Base-by-base conservation (phyloP, 2,113 vertebrate species). In the Eptesicus fuscus region DNA sequence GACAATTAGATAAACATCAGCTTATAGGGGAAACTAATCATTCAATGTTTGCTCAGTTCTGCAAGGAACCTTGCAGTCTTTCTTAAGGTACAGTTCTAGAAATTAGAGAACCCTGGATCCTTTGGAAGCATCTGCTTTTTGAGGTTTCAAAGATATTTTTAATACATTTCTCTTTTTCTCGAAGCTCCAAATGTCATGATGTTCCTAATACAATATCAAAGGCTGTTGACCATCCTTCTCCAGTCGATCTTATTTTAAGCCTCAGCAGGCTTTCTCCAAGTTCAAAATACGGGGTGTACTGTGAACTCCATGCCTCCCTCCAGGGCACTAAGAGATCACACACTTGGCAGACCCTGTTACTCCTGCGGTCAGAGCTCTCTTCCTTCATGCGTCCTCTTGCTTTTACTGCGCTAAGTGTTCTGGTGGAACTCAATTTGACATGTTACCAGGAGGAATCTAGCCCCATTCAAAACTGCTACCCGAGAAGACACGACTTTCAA, bases 91-190 rank as follows among this genome's bases (percentile, higher is more conserved):
- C 2, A 65, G 5, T 49, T 47, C 85, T 49, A 70, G 71, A 95
- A 94, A n/a, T 51, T 11, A 82, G 17, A 85, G 28, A 83, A 44
- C 59, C 22, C 25, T 59, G 28, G 61, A 49, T 77, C 70, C 37
- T 70, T 69, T 74, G 7, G 6, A 95, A 93, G 44, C 6, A 85
- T n/a, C 80, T 76, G n/a, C 28, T 65, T 91, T 95, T 80, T 78
- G 77, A 84, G n/a, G 9, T 44, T 69, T 83, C 53, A 93, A 84
- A 95, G 87, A n/a, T 82, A 70, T 59, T 63, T 93, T 80, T 9
- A 59, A 73, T 8, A 5, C 8, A 23, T 80, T 67, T 71, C 73
- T 61, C 40, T 77, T 91, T 88, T 83, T 70, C 59, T 73, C 0
- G 0, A 83, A 85, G 17, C 30, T 88, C 28, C 32, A 67, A 44